Evolutionary conservation across 2,113 vertebrate genomes (phyloP).

Genomic region (Seriola quinqueradiata): DNA sequence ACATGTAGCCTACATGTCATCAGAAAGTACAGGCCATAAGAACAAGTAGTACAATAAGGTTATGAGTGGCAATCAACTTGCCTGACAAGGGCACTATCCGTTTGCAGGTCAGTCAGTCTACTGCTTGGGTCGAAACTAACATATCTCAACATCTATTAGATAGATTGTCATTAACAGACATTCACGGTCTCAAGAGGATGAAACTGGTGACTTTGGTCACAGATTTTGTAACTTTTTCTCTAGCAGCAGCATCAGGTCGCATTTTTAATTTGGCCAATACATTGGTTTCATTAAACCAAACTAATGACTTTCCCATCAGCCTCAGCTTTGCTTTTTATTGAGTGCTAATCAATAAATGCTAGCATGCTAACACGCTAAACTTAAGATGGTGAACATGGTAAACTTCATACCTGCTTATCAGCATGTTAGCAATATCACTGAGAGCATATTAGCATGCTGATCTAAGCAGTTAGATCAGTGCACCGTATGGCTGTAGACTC

Average conservation of each 20-base stretch:
- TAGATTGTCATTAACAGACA: not conserved
- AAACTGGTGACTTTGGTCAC: not conserved
- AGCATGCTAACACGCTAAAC: not conserved
- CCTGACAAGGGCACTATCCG: too few species aligned
- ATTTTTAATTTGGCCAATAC: too few species aligned
- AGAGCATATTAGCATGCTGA: not conserved
- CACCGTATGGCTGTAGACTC: not conserved
- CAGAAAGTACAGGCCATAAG: not conserved
- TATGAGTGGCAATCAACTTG: not conserved
- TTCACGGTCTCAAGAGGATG: not conserved
- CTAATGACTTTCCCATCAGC: not conserved
- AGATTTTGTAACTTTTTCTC: too few species aligned
- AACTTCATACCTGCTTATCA: too few species aligned
- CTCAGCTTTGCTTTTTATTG: not conserved
- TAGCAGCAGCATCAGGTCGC: too few species aligned
- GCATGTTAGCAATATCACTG: not conserved
- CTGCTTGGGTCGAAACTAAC: not conserved
- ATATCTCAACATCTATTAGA: not conserved
- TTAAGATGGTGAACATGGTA: not conserved
- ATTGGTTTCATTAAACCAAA: not conserved
- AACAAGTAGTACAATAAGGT: not conserved
- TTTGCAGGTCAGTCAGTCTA: not conserved
- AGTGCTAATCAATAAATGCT: not conserved
- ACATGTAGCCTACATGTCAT: conserved; percentile 14
- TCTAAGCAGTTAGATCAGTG: not conserved